Evolutionary conservation across 2,797 vertebrate species (phyloP).

Genomic region (Neopelma chrysocephalum): DNA sequence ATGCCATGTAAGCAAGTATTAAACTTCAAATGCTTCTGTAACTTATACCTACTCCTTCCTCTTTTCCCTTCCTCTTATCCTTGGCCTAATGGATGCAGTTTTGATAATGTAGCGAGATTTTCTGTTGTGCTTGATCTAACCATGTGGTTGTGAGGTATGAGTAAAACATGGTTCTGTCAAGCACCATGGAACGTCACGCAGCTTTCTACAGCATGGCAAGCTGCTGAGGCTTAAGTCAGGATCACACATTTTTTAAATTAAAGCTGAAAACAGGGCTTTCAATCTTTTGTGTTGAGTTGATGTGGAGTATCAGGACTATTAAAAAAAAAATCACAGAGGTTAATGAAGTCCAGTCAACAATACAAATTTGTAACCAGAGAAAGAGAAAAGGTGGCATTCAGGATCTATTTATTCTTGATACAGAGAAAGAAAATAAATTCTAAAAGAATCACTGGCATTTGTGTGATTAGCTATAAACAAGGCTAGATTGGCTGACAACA

Average conservation of each 20-base stretch:
- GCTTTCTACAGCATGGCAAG: slow-evolving; percentile 95
- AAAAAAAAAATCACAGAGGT: slow-evolving; percentile 32
- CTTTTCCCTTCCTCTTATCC: slow-evolving; percentile 78
- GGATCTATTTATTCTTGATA: slow-evolving; percentile 64
- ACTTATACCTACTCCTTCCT: slow-evolving; percentile 67
- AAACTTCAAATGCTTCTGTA: slow-evolving; percentile 60
- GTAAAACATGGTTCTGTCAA: slow-evolving; percentile 99
- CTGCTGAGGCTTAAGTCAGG: slow-evolving; percentile 84
- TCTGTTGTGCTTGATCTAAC: slow-evolving; percentile 99
- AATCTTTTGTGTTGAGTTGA: slow-evolving; percentile 61
- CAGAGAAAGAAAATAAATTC: slow-evolving; percentile 62
- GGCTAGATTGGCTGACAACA: slow-evolving; percentile 71
- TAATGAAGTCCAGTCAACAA: slow-evolving; percentile 48
- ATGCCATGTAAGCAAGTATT: slow-evolving; percentile 72
- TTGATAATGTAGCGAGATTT: slow-evolving; percentile 92
- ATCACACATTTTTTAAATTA: slow-evolving; percentile 70
- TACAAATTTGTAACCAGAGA: slow-evolving; percentile 35
- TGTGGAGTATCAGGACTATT: slow-evolving; percentile 55
- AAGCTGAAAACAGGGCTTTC: slow-evolving; percentile 70
- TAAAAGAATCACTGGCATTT: slow-evolving; percentile 65
- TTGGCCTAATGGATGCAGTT: slow-evolving; percentile 93
- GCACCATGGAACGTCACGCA: slow-evolving; percentile 99
- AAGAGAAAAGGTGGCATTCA: slow-evolving; percentile 59
- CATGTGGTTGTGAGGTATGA: slow-evolving; percentile 99
- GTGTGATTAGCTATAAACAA: slow-evolving; percentile 69